Percentiles rank a stretch among this genome's conserved stretches.
These are phyloP conservation scores for Spinus pinus DNA, from an alignment of 2,797 vertebrate genomes.

Conservation along the genomic window DNA sequence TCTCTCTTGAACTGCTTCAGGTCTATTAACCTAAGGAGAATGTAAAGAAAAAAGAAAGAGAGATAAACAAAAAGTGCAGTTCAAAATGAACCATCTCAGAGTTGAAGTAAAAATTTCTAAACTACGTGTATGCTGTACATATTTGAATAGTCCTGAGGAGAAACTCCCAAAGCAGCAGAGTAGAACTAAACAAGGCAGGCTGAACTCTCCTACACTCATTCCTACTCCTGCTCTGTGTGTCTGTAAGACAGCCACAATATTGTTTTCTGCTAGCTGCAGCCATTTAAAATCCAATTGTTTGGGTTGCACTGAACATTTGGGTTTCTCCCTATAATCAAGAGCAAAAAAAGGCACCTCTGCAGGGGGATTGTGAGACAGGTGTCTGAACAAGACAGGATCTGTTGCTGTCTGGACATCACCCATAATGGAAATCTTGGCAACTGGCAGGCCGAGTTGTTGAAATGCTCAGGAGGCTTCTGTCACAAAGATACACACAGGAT, in stretches of 20 bases:
- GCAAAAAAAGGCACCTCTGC: neutral
- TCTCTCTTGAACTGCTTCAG: neutral
- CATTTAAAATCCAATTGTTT: neutral
- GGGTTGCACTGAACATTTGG: neutral
- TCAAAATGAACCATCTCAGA: neutral
- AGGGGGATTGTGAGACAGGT: neutral
- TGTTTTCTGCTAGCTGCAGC: neutral
- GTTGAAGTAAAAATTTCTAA: neutral
- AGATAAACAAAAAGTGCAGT: neutral
- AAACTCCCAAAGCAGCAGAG: neutral
- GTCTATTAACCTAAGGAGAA: neutral
- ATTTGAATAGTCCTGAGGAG: neutral
- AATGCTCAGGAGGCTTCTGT: neutral
- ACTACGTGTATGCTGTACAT: neutral
- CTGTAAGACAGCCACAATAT: neutral
- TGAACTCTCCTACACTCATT: neutral
- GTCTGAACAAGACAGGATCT: neutral
- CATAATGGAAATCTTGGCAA: neutral
- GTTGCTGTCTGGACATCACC: neutral
- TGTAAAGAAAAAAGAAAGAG: neutral
- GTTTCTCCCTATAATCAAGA: neutral
- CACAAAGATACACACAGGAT: neutral
- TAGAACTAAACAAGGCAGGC: rapidly evolving
- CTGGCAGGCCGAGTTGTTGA: neutral
- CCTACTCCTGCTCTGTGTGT: rapidly evolving